Base-by-base conservation (phyloP, 2,888 invertebrate genomes). In the Sphecodes monilicornis region DNA sequence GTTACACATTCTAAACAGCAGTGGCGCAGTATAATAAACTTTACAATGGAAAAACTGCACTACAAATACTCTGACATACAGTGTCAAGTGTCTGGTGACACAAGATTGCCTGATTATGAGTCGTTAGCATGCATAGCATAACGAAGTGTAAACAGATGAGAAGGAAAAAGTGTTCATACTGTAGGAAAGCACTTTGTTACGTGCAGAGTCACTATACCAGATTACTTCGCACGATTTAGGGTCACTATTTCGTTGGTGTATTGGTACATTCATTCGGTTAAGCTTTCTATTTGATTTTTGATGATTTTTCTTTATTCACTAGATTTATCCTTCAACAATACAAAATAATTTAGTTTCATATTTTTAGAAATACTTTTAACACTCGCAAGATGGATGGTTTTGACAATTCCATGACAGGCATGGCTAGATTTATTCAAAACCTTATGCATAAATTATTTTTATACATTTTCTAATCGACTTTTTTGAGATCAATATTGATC, bases 121-220 rank as follows among this genome's bases (percentile, higher is more conserved):
- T 74, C 57, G 83, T 79, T 68, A 76, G 29, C 39, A 70, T 16
- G 22, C 66, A 83, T 60, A 80, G 85, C 89, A 92, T 91, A 92
- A 93, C 88, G 90, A 93, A 91, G 92, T 91, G 92, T 90, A 92
- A 92, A 92, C 91, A 89, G 86, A 81, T 82, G 80, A 85, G 86
- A 88, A 86, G 84, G 92, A 91, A 92, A 91, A 91, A 89, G 89
- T 80, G 75, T 86, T 91, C 90, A 90, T 87, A 86, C 86, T 81
- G 82, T 77, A 74, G 78, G 71, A 84, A 87, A 90, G 90, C 88
- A 86, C 88, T 91, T 92, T 91, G 91, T 91, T 92, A 91, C 89
- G 64, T 0, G 64, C 10, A 66, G 22, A 66, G 32, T 64, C 32
- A 64, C 10, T 66, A 3, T 36, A 39, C n/a, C 29, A 11, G 66